Percentiles rank a stretch among this genome's conserved stretches.
These are phyloP conservation scores for Coptodon rendalli DNA, from an alignment of 2,113 vertebrate species.

Conservation along the genomic window DNA sequence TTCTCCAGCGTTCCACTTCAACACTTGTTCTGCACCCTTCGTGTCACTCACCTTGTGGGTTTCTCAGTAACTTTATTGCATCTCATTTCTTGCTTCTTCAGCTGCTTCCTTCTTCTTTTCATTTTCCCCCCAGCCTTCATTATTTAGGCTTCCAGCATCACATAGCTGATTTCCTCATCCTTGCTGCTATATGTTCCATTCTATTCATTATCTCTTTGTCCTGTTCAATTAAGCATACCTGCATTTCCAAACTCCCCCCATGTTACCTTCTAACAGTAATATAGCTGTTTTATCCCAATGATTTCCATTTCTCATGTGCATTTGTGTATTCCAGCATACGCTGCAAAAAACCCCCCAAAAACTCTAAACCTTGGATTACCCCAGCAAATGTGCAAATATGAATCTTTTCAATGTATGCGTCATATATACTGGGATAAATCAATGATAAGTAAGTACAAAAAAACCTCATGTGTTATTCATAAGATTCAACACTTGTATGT, in stretches of 20 bases:
- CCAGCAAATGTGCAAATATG: background rate
- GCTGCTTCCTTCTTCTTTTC: background rate
- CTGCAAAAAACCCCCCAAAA: rapidly evolving
- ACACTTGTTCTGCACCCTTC: background rate
- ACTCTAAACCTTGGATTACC: background rate
- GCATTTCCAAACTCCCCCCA: background rate
- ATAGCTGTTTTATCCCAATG: background rate
- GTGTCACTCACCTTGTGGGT: background rate
- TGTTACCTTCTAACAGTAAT: background rate
- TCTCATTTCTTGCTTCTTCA: background rate
- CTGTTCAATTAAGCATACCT: background rate
- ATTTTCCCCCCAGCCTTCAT: background rate
- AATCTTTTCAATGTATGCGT: background rate
- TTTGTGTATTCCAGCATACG: background rate
- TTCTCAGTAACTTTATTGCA: background rate
- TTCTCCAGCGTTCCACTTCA: background rate
- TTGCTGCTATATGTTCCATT: background rate
- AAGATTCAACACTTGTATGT: slow-evolving; percentile 59
- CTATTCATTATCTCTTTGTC: background rate
- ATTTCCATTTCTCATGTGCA: background rate
- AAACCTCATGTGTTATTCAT: slow-evolving; percentile 66
- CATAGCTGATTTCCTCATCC: background rate
- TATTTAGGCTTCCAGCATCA: background rate
- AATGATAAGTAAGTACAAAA: slow-evolving; percentile 43
- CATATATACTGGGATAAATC: background rate